These are phyloP conservation scores for Disparrhopalites patrizii DNA, from an alignment of 2,888 invertebrate genomes.

Conservation along the genomic window DNA sequence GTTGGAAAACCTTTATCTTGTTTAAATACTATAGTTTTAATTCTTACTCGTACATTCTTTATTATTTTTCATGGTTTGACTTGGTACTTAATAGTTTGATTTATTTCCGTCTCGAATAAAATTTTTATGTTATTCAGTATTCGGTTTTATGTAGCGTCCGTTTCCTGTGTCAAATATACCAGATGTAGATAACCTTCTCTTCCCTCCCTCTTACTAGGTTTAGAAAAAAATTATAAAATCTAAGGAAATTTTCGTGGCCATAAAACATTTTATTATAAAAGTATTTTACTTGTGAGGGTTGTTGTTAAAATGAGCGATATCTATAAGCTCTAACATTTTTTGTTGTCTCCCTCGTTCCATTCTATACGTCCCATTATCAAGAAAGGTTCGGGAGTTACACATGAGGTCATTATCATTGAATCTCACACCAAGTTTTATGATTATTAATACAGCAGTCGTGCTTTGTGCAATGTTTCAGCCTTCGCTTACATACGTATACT, in stretches of 20 bases:
- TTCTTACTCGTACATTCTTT: background rate
- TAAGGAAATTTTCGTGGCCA: background rate
- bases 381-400: no score
- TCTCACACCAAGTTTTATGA: no score
- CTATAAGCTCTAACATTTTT: no score
- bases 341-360: no score
- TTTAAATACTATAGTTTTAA: no score
- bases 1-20: conserved; percentile 5
- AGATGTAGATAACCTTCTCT: background rate
- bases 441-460: no score
- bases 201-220: background rate
- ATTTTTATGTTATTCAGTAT: conserved; percentile 11
- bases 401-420: no score
- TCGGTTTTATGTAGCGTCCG: conserved; percentile 13
- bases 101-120: conserved; percentile 14
- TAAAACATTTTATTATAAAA: conserved; percentile 6
- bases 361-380: no score
- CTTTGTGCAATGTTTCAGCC: no score
- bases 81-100: conserved; percentile 6
- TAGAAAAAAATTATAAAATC: conserved; percentile 1
- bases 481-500: no score
- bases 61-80: background rate
- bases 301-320: no score
- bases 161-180: conserved; percentile 10
- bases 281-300: background rate